Percentiles rank a stretch among this genome's conserved stretches.
Conservation (phyloP, 2,113 vertebrate genomes). For the Antigone vipio region DNA sequence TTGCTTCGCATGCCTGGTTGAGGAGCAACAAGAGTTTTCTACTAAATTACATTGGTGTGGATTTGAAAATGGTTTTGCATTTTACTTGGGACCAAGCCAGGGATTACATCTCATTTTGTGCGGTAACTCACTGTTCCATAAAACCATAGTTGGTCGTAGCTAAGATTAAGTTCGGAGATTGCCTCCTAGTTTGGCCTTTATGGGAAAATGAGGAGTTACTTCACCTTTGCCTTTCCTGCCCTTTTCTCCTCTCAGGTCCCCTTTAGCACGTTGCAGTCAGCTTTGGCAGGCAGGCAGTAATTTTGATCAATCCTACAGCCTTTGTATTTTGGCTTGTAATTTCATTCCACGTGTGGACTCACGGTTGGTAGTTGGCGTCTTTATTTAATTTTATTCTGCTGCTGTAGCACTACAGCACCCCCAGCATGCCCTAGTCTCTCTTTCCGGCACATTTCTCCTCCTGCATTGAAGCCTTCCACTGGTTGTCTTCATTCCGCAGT, state of each 20-base stretch:
- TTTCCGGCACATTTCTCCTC: neutral
- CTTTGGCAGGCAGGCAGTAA: neutral
- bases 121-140: rapidly evolving
- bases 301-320: neutral
- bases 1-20: neutral
- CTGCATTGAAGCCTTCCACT: neutral
- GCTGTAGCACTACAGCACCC: neutral
- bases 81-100: neutral
- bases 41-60: neutral
- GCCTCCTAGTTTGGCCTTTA: neutral
- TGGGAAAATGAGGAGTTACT: neutral
- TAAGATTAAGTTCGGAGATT: neutral
- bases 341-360: neutral
- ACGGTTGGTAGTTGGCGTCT: neutral
- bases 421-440: neutral
- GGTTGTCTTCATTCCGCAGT: neutral
- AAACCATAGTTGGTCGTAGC: neutral
- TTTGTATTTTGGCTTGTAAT: neutral
- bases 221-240: neutral
- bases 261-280: neutral
- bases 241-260: neutral
- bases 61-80: neutral
- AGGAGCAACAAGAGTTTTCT: neutral
- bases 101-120: rapidly evolving
- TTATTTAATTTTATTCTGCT: neutral